Evolutionary conservation across 2,797 vertebrate genomes (phyloP), one percentile per base, ranked within the genome.

Genomic region (Arrhamphus sclerolepis): DNA sequence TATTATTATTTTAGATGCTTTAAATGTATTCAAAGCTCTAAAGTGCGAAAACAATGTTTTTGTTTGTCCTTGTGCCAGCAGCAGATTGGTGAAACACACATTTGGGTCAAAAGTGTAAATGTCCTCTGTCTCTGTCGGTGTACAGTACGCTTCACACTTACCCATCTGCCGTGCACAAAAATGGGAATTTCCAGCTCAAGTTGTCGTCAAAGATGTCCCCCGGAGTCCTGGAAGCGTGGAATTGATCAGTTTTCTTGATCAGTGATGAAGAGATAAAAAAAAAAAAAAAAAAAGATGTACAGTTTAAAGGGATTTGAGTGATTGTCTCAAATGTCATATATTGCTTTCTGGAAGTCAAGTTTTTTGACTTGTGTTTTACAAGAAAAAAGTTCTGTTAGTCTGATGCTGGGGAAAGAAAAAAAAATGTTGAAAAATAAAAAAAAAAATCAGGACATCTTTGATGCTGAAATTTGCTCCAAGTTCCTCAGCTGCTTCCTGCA

Each of bases 51-150:
- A 38, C 34, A 38, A 14, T 14, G 22, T 20, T 31, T 24, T 10
- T 3, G 16, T 63, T 72, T 62, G 21, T 54, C 68, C 38, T 72
- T 68, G 66, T 75, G 72, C 78, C 72, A 73, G 74, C 77, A 60
- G 43, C 71, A 73, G 51, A 84, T 66, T 58, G 80, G 80, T 87
- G 46, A 84, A 78, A 52, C 58, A 26, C 10, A 13, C 34, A n/a
- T n/a, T n/a, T n/a, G n/a, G n/a, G n/a, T 16, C 11, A 14, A 2
- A 34, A 3, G 13, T 11, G 39, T 72, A 62, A 75, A 53, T 42
- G 53, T 62, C 28, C 62, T 42, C 46, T 20, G 47, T 70, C 58
- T 68, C 58, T 62, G 73, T 77, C 48, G 0, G 56, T 65, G 70
- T 59, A 49, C 48, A 63, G 62, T 62, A 4, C 31, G 56, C 54